A percentile compares a stretch with the other conserved stretches of the same genome.
phyloP scores from a whole-genome alignment of 2,113 vertebrate genomes.

The Oryzias javanicus region DNA sequence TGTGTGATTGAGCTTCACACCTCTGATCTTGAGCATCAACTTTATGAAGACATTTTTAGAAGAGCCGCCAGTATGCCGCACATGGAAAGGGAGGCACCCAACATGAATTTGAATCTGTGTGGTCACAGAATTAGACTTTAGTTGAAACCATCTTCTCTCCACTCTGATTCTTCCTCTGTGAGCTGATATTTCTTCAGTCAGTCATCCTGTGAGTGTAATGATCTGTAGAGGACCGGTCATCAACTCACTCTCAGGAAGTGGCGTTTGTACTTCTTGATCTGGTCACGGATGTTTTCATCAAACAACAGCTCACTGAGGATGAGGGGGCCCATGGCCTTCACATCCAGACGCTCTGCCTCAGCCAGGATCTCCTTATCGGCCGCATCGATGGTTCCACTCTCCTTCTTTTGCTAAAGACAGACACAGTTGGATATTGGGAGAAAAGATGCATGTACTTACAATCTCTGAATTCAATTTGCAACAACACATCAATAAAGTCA shows the following conservation, averaged over 20 bases:
- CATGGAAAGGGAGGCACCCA: too few relatives aligned
- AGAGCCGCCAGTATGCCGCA: too few relatives aligned
- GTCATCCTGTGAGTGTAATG: background rate
- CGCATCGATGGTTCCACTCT: conserved; percentile 84
- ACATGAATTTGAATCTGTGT: too few relatives aligned
- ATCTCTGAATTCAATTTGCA: too few relatives aligned
- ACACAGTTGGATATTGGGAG: conserved; percentile 37
- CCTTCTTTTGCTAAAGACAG: conserved; percentile 85
- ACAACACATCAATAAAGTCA: too few relatives aligned
- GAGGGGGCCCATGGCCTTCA: conserved; percentile 95
- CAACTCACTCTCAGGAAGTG: conserved; percentile 91
- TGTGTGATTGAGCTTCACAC: too few relatives aligned
- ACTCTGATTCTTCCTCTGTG: too few relatives aligned
- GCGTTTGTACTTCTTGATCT: conserved; percentile 95
- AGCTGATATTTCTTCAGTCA: too few relatives aligned
- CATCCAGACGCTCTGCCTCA: conserved; percentile 96
- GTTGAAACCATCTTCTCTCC: too few relatives aligned
- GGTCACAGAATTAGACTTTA: too few relatives aligned
- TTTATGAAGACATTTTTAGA: too few relatives aligned
- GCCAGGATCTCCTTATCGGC: conserved; percentile 95
- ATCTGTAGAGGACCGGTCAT: background rate
- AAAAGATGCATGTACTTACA: background rate
- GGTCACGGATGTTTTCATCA: conserved; percentile 92
- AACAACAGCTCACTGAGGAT: conserved; percentile 98
- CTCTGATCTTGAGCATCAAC: too few relatives aligned